These are phyloP conservation scores for Sipha maydis DNA, from an alignment of 2,888 invertebrate genomes.

Conservation along the genomic window DNA sequence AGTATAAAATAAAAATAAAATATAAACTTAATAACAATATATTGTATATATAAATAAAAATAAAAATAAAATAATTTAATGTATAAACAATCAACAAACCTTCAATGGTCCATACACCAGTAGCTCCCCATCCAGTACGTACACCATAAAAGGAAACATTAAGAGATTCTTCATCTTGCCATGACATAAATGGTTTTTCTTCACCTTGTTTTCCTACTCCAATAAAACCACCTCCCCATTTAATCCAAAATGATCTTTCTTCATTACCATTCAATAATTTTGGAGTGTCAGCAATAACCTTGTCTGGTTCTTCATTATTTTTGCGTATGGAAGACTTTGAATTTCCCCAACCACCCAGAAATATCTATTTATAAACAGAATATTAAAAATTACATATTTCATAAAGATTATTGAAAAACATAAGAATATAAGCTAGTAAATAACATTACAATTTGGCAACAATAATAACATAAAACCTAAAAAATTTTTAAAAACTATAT, in stretches of 20 bases:
- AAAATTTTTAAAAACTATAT: too few species aligned
- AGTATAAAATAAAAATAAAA: neutral
- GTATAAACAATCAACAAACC: slow-evolving; percentile 69
- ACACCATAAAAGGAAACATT: slow-evolving; percentile 80
- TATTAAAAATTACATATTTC: slow-evolving; percentile 37
- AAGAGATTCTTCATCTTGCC: slow-evolving; percentile 78
- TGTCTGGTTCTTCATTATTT: slow-evolving; percentile 81
- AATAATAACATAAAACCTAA: too few species aligned
- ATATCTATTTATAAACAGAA: slow-evolving; percentile 70
- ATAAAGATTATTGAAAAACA: too few species aligned
- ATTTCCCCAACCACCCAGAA: slow-evolving; percentile 91
- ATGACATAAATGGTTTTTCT: slow-evolving; percentile 78
- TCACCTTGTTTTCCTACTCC: slow-evolving; percentile 81
- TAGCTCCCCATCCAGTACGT: slow-evolving; percentile 88
- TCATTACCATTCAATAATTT: slow-evolving; percentile 78
- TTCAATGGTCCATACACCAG: slow-evolving; percentile 84
- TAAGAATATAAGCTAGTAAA: too few species aligned
- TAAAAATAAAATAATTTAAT: neutral
- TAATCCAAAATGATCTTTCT: slow-evolving; percentile 85
- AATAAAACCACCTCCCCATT: slow-evolving; percentile 75
- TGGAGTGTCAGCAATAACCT: slow-evolving; percentile 77
- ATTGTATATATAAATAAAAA: neutral
- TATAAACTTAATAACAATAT: neutral
- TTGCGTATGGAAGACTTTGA: slow-evolving; percentile 84
- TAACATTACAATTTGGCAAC: too few species aligned